Base-by-base conservation (phyloP, 2,797 vertebrate species). In the Phoeniculus purpureus region DNA sequence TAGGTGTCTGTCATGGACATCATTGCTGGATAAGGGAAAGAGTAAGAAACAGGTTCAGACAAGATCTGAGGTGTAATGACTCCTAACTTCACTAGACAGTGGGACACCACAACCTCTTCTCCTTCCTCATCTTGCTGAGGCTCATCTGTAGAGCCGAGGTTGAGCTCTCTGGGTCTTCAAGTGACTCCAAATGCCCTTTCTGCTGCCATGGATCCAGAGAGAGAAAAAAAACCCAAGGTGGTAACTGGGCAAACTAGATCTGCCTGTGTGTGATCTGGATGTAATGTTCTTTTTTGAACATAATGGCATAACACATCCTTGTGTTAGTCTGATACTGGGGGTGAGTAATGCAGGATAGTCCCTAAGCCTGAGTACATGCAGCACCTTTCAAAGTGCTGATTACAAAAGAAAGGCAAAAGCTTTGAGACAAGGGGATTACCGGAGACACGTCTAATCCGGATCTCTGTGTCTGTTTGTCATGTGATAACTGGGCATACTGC, bases 311-410 rank as follows among this genome's bases (percentile, higher is more conserved):
- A 90, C 70, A 31, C 62, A 89, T 87, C 81, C 54, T 54, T 89
- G 80, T 50, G 51, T 74, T 37, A 55, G 71, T 66, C 75, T 68
- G 82, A 74, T 90, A 56, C 56, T 3, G 7, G 37, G 16, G 65
- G 23, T 91, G 83, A 96, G 86, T 94, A 94, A 94, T 79, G 27
- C 85, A 90, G 94, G 81, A 90, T 60, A 96, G 92, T 94, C 94
- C 84, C 87, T 88, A 75, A 85, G 48, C 50, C 23, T 22, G 50
- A 73, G 85, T 64, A 66, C 59, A 79, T 13, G 62, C 67, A 54
- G 79, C 4, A 4, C 67, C 87, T 89, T 90, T 73, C 6, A 1
- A 73, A 87, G 92, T 0, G 16, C 83, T 85, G 66, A 79, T 92
- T 88, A 75, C 87, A 93, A 78, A 93, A 92, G 56, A 79, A 93